Base-by-base conservation (phyloP, 2,888 invertebrate species). In the Folsomia candida region DNA sequence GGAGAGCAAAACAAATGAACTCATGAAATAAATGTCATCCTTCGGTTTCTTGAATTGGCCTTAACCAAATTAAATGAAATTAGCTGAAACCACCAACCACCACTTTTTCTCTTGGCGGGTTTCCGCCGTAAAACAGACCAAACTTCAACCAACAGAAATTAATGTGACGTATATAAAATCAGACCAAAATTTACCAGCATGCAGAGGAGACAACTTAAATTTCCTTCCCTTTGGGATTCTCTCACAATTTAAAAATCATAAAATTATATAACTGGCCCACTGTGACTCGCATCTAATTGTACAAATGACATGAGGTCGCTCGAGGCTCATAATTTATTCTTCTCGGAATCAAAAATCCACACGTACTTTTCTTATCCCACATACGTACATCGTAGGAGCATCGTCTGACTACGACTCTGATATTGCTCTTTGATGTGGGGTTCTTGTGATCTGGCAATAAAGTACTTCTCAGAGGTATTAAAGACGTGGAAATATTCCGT, bases 1-100 rank as follows among this genome's bases (percentile, higher is more conserved):
- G 60, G 37, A 20, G 62, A n/a, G 29, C 29, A 20, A 20, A 62
- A 62, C 62, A 29, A 64, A 64, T 64, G 64, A 64, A 18, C 51
- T 64, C 51, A 22, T 25, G 64, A 64, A 51, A 64, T 64, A 64
- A 64, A 64, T 51, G 27, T 3, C 64, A 64, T 64, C 64, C 64
- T 64, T 51, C 6, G 20, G 20, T 62, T 27, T 37, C 37, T 29
- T 29, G 14, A 62, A 62, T 37, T 62, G 62, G 29, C 62, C 29
- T 22, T 29, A 62, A 20, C 62, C 20, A 29, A 62, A 29, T 62
- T 29, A 62, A 62, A 29, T 37, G 22, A 29, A 62, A 54, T 54
- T 54, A 54, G n/a, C 11, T 54, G 54, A 54, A 54, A 22, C 54
- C 54, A 54, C 54, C 54, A 54, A 54, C 54, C 20, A 54, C 54